These are phyloP conservation scores for Amphiura filiformis DNA, from an alignment of 35 echinoderm and acorn worm genomes.

Conservation along the genomic window DNA sequence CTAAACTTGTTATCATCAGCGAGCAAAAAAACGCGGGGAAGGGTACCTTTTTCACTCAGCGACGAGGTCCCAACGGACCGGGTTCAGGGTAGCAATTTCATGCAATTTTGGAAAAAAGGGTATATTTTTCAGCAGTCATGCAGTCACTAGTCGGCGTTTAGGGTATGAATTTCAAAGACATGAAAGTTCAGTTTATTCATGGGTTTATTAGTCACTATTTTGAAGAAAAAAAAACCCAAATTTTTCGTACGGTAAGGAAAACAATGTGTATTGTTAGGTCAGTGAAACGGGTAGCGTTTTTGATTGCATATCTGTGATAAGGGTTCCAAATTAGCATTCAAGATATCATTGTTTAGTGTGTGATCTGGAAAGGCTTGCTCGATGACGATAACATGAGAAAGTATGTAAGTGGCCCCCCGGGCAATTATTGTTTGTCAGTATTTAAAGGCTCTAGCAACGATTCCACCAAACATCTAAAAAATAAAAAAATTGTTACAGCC, in stretches of 20 bases:
- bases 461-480: too few species aligned
- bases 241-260: neutral
- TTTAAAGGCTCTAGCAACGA: too few species aligned
- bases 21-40: slow-evolving; percentile 1
- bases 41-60: neutral
- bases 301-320: slow-evolving; percentile 23
- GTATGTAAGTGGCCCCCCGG: neutral
- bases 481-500: too few species aligned
- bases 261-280: neutral
- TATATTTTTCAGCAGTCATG: slow-evolving; percentile 17
- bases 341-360: neutral
- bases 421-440: too few species aligned
- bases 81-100: neutral
- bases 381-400: neutral
- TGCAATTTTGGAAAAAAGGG: slow-evolving; percentile 7
- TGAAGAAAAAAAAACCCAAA: neutral
- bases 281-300: neutral
- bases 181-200: slow-evolving; percentile 3
- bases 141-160: slow-evolving; percentile 3
- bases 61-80: too few species aligned
- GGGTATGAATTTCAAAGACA: slow-evolving; percentile 11
- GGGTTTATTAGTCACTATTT: neutral
- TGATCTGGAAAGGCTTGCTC: neutral
- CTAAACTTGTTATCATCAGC: slow-evolving; percentile 1
- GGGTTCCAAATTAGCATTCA: neutral